These are phyloP conservation scores for Bubalus kerabau DNA, from an alignment of 2,113 vertebrate genomes.

Conservation along the genomic window DNA sequence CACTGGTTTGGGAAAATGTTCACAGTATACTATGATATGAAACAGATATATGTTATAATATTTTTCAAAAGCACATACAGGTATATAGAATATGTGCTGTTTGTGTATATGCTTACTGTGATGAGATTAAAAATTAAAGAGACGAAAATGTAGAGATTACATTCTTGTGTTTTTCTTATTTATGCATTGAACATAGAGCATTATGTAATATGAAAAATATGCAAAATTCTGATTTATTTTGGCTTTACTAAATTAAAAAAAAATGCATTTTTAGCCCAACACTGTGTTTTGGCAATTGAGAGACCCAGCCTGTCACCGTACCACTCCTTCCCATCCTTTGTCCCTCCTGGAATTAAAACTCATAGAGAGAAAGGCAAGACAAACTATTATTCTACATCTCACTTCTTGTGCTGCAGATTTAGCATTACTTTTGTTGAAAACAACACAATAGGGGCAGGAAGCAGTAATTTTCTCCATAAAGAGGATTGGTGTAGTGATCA, in stretches of 20 bases:
- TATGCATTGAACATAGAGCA: background rate
- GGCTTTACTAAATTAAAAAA: background rate
- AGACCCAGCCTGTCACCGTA: too few species aligned
- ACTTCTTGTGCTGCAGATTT: background rate
- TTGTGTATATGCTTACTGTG: background rate
- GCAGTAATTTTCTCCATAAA: background rate
- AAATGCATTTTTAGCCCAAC: background rate
- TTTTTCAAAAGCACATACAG: background rate
- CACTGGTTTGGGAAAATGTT: background rate
- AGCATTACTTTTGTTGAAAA: background rate
- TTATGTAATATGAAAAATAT: background rate
- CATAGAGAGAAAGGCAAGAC: background rate
- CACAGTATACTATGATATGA: background rate
- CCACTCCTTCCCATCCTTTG: rapidly evolving
- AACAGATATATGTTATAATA: background rate
- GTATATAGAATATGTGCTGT: background rate
- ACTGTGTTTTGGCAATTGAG: background rate
- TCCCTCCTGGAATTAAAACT: background rate
- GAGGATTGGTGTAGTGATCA: background rate
- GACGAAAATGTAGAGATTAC: background rate
- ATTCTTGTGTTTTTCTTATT: background rate
- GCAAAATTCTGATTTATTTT: background rate
- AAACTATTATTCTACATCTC: rapidly evolving
- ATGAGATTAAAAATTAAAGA: background rate
- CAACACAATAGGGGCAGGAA: background rate